Conservation (phyloP, 2,888 invertebrate genomes). For the Aleiodes alternator region DNA sequence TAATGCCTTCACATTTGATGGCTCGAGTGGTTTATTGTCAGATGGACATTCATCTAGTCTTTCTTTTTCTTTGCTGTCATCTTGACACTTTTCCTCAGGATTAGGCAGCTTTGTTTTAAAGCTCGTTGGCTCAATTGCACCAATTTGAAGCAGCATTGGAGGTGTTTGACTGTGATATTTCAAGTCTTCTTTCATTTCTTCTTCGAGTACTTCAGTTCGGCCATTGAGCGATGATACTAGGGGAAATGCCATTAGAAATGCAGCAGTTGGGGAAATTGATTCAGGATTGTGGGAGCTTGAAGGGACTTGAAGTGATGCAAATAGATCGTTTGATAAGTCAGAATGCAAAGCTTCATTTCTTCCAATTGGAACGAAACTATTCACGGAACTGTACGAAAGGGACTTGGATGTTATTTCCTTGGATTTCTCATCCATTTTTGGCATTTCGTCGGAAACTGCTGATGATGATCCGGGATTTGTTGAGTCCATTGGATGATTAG, state of each 20-base stretch:
- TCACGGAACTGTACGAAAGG: conserved; percentile 67
- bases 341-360: conserved; percentile 73
- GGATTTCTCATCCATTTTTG: conserved; percentile 49
- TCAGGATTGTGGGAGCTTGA: conserved; percentile 78
- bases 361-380: conserved; percentile 71
- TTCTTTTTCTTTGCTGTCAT: conserved; percentile 52
- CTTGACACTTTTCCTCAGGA: conserved; percentile 51
- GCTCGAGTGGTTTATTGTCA: conserved; percentile 44
- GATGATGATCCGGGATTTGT: background rate
- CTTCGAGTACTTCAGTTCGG: conserved; percentile 77
- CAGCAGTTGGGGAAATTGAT: conserved; percentile 85
- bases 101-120: conserved; percentile 68
- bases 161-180: conserved; percentile 74
- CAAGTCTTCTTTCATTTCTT: conserved; percentile 76
- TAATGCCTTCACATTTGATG: conserved; percentile 58
- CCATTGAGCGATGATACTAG: conserved; percentile 81
- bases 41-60: conserved; percentile 32
- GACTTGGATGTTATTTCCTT: conserved; percentile 65
- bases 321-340: conserved; percentile 79
- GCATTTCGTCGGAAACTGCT: conserved; percentile 52
- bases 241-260: conserved; percentile 86
- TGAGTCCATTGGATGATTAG: conserved; percentile 30
- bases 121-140: conserved; percentile 72
- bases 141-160: conserved; percentile 73
- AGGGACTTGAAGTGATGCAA: conserved; percentile 79